A percentile compares a stretch with the other conserved stretches of the same genome.
These are phyloP conservation scores for Ardeotis arabs DNA, from an alignment of 2,113 vertebrate species.

Conservation along the genomic window DNA sequence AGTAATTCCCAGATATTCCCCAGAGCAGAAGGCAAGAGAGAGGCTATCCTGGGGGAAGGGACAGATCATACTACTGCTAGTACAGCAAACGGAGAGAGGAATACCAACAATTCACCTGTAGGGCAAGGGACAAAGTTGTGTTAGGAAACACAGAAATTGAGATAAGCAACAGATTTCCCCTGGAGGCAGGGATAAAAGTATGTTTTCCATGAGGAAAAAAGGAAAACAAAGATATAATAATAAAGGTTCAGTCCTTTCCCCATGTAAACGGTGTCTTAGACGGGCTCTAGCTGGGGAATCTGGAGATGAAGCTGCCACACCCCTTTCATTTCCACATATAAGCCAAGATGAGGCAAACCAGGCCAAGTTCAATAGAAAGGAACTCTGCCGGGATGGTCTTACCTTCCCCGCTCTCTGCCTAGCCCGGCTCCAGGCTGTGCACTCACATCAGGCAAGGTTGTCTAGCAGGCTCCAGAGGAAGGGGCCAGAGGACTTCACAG, in stretches of 20 bases:
- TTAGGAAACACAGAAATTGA: constrained; percentile 14
- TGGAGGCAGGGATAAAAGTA: not conserved
- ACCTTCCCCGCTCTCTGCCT: constrained; percentile 51
- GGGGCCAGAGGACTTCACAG: not conserved
- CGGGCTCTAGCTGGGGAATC: not conserved
- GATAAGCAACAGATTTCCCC: constrained; percentile 22
- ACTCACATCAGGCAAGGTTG: not conserved
- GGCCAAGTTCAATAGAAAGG: constrained; percentile 46
- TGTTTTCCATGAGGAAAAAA: not conserved
- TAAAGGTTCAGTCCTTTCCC: not conserved
- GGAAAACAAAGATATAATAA: not conserved
- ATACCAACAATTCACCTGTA: not conserved
- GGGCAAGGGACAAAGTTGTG: constrained; percentile 45
- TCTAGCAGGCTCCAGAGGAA: constrained; percentile 21
- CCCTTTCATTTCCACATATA: constrained; percentile 55
- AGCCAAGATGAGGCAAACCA: constrained; percentile 48
- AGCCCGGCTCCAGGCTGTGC: constrained; percentile 39
- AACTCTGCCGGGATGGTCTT: constrained; percentile 21
- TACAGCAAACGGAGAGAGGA: not conserved
- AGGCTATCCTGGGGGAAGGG: not conserved
- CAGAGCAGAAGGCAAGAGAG: not conserved
- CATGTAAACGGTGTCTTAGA: not conserved
- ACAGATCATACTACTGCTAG: not conserved
- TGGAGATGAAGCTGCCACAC: constrained; percentile 59
- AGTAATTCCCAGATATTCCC: not conserved